These are phyloP conservation scores for Microctenopoma lineatum DNA, from an alignment of 2,797 vertebrate species.

Conservation along the genomic window DNA sequence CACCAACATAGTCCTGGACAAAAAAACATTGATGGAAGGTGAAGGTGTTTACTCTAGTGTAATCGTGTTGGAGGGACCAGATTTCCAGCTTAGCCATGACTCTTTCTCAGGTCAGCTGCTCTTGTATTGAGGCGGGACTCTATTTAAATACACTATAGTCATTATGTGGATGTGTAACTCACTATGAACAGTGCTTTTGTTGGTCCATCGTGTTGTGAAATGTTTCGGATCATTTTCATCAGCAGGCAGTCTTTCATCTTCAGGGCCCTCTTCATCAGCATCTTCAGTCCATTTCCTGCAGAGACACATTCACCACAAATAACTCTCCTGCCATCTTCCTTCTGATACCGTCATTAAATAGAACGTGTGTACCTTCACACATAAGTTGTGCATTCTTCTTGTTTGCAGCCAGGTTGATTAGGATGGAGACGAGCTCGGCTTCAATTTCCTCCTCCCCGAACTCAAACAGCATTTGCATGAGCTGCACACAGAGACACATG, in stretches of 20 bases:
- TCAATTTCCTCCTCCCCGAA: slow-evolving; percentile 88
- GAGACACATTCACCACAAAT: too few relatives aligned
- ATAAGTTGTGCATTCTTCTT: slow-evolving; percentile 91
- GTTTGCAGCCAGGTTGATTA: slow-evolving; percentile 95
- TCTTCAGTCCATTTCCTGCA: slow-evolving; percentile 90
- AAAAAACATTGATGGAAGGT: too few relatives aligned
- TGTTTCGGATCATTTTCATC: slow-evolving; percentile 98
- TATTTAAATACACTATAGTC: too few relatives aligned
- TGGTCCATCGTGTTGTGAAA: slow-evolving; percentile 91
- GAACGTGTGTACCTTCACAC: slow-evolving; percentile 86
- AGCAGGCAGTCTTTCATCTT: slow-evolving; percentile 92
- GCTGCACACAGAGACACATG: slow-evolving; percentile 68
- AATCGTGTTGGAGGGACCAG: slow-evolving; percentile 76
- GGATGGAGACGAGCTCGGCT: slow-evolving; percentile 92
- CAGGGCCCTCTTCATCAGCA: slow-evolving; percentile 92
- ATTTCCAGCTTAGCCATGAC: too few relatives aligned
- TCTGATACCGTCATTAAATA: too few relatives aligned
- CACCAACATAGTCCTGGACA: slow-evolving; percentile 92
- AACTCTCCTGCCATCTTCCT: too few relatives aligned
- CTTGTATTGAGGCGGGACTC: too few relatives aligned
- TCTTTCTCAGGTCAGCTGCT: too few relatives aligned
- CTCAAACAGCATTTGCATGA: slow-evolving; percentile 95
- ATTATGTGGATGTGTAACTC: too few relatives aligned
- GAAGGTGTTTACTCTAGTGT: too few relatives aligned
- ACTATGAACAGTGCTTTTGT: slow-evolving; percentile 87